Base-by-base conservation (phyloP, 2,888 invertebrate genomes). In the Erebia ligea region DNA sequence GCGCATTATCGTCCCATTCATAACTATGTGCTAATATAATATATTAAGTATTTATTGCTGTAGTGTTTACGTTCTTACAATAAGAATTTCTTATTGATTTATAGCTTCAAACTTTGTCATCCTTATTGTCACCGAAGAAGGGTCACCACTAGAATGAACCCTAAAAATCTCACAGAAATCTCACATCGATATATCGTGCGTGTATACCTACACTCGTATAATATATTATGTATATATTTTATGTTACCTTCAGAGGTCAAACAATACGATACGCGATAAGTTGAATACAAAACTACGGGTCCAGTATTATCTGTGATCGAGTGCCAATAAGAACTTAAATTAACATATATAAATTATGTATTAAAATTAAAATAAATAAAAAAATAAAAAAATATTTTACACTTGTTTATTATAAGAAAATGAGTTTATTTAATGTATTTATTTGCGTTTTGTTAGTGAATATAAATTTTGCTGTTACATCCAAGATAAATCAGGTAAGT, bases 171-270 rank as follows among this genome's bases (percentile, higher is more conserved):
- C 25, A 34, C 6, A 34, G 10, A 8, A 15, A 42, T 61, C 42
- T 13, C 10, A 61, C 61, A 19, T 13, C 42, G 17, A 42, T 61
- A 42, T 61, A 3, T 42, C 61, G 42, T 42, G 45, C 4, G 57
- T 15, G n/a, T 15, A 17, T 9, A 52, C 17, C 54, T 54, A 54
- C 19, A 17, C 10, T 19, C 10, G 34, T 58, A 58, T 42, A 42
- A 42, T 17, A 42, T 61, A 42, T 59, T 17, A n/a, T 2, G 10
- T n/a, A 3, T 34, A 34, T 34, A 34, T 34, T 34, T 34, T 34
- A 34, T 34, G 61, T 19, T 42, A 61, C 42, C 61, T 61, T 59
- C 40, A 40, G 42, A 45, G 61, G 61, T 61, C 61, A 42, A 61
- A 42, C 3, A 42, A 19, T 61, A 61, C 17, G 17, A 19, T 61